A percentile compares a stretch with the other conserved stretches of the same genome.
Evolutionary conservation across 2,113 vertebrate species (phyloP).

Genomic region (Electrona antarctica): DNA sequence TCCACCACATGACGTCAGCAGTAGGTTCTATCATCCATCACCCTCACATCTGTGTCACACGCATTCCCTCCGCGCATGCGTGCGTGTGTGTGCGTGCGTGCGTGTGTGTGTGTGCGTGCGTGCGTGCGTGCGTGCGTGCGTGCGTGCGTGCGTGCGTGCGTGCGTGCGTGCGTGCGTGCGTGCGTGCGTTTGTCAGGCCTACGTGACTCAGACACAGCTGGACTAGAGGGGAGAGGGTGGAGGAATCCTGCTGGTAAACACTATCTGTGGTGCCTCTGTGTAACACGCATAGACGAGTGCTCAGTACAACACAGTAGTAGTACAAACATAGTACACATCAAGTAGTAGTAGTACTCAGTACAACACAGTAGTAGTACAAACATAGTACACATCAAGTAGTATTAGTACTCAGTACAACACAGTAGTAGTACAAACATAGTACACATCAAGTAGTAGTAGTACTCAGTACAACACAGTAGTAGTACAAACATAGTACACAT

Average conservation of each 20-base stretch:
- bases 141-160: constrained; percentile 35
- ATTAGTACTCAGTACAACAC: too few relatives aligned
- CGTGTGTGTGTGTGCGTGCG: constrained; percentile 19
- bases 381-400: too few relatives aligned
- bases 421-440: too few relatives aligned
- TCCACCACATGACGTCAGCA: constrained; percentile 67
- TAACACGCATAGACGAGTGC: neutral
- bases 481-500: too few relatives aligned
- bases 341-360: too few relatives aligned
- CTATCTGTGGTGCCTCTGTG: neutral
- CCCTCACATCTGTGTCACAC: constrained; percentile 60
- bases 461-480: too few relatives aligned
- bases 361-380: too few relatives aligned
- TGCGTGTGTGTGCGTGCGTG: neutral
- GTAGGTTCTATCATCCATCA: constrained; percentile 62
- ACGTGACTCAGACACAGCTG: constrained; percentile 13
- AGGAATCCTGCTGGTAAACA: constrained; percentile 2
- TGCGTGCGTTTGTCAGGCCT: constrained; percentile 38
- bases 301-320: neutral
- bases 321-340: too few relatives aligned
- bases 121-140: constrained; percentile 10
- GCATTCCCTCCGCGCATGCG: neutral
- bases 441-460: too few relatives aligned
- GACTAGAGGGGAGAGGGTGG: constrained; percentile 21
- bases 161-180: constrained; percentile 10